Conservation (phyloP, 2,797 vertebrate species). For the Masticophis lateralis region DNA sequence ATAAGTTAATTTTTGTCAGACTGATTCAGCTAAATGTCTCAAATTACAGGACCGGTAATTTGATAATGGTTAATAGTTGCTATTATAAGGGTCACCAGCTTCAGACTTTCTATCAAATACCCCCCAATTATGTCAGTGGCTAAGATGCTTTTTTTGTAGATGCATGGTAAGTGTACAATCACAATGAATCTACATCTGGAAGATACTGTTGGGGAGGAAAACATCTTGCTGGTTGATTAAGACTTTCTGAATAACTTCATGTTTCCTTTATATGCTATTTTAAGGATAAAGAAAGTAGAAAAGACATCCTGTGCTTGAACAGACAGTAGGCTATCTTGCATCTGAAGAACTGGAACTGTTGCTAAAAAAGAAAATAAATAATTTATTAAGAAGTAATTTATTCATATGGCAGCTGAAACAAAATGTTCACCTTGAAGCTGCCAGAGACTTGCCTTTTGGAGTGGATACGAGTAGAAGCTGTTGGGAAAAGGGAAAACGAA, state of each 20-base stretch:
- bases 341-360: slow-evolving; percentile 54
- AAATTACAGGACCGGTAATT: background rate
- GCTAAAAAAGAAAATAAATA: slow-evolving; percentile 50
- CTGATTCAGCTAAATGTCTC: slow-evolving; percentile 1
- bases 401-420: slow-evolving; percentile 61
- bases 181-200: background rate
- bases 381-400: slow-evolving; percentile 70
- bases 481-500: slow-evolving; percentile 51
- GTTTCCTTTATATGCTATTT: slow-evolving; percentile 5
- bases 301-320: slow-evolving; percentile 3
- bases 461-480: slow-evolving; percentile 51
- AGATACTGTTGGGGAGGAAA: background rate
- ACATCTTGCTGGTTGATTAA: background rate
- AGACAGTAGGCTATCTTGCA: slow-evolving; percentile 21
- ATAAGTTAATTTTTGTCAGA: slow-evolving; percentile 1
- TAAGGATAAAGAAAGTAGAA: slow-evolving; percentile 12
- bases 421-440: slow-evolving; percentile 38
- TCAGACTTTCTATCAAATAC: background rate
- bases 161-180: rapidly evolving
- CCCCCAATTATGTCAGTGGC: background rate
- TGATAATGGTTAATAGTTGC: background rate
- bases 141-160: background rate
- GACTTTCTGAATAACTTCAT: background rate
- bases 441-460: slow-evolving; percentile 56
- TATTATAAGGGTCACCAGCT: background rate